Conservation (phyloP, 2,888 invertebrate species). For the Ecdyonurus torrentis region DNA sequence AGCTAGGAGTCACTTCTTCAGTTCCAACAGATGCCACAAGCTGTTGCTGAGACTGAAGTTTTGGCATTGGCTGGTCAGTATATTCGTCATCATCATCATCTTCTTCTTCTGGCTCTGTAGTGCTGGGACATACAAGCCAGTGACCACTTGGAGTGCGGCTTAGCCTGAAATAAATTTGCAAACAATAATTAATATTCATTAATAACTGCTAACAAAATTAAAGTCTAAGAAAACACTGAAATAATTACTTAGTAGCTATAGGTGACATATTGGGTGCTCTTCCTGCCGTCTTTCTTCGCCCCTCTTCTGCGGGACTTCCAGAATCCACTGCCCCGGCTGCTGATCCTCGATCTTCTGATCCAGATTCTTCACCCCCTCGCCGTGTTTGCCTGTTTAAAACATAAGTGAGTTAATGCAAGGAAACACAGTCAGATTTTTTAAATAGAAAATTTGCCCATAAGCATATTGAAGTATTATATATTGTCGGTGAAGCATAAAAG, state of each 20-base stretch:
- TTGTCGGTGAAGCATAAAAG: too few species aligned
- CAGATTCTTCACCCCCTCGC: neutral
- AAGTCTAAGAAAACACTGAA: neutral
- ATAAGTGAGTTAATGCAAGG: too few species aligned
- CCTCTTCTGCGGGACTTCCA: neutral
- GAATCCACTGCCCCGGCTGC: neutral
- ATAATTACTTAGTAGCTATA: neutral
- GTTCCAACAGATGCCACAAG: neutral
- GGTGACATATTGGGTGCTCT: neutral
- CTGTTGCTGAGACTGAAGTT: neutral
- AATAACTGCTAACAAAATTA: neutral
- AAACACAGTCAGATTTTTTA: too few species aligned
- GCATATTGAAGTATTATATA: too few species aligned
- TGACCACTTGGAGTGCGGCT: conserved; percentile 1
- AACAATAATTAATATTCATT: neutral
- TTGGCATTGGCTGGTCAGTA: neutral
- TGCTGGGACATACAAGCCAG: conserved; percentile 1
- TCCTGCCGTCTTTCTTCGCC: neutral
- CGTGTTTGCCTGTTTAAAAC: neutral
- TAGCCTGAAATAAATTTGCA: neutral
- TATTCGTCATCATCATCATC: neutral
- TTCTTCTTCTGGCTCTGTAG: neutral
- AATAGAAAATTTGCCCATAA: too few species aligned
- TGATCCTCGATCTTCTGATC: neutral
- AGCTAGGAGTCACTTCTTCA: neutral